phyloP scores from a whole-genome alignment of 2,113 vertebrate species.

The Leptosomus discolor region DNA sequence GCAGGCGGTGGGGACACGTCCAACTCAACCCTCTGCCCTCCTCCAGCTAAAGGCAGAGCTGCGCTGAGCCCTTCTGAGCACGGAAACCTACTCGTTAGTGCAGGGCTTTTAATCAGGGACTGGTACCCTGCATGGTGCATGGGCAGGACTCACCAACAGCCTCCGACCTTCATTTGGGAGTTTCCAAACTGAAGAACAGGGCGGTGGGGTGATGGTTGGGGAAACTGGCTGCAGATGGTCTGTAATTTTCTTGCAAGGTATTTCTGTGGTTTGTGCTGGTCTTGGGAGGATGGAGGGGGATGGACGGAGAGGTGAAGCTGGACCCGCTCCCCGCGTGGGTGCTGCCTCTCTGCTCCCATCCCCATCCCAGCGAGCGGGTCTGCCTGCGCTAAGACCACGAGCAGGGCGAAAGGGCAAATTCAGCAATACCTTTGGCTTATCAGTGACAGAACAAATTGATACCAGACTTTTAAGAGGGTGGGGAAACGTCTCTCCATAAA shows the following conservation, averaged over 20 bases:
- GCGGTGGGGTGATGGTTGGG: rapidly evolving
- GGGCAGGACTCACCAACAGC: background rate
- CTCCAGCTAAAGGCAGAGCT: background rate
- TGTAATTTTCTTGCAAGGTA: background rate
- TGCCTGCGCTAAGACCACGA: background rate
- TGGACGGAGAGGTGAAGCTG: background rate
- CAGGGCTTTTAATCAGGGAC: background rate
- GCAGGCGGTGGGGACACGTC: rapidly evolving
- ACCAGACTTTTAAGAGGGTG: constrained; percentile 51
- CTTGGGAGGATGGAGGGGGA: background rate
- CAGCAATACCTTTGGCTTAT: constrained; percentile 68
- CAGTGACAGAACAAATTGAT: constrained; percentile 57
- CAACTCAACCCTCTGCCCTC: background rate
- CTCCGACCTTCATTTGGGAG: rapidly evolving
- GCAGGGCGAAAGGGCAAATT: constrained; percentile 8
- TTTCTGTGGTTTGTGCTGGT: background rate
- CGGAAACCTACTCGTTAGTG: background rate
- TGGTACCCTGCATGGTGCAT: background rate
- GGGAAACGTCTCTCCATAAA: constrained; percentile 67
- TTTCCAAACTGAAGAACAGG: background rate
- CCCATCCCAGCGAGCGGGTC: background rate
- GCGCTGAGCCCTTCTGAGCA: background rate
- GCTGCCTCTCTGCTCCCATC: background rate
- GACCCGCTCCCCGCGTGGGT: rapidly evolving
- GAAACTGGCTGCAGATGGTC: background rate